These are phyloP conservation scores for Drosophila bocqueti DNA, from an alignment of 1,140 invertebrate species.

Conservation along the genomic window DNA sequence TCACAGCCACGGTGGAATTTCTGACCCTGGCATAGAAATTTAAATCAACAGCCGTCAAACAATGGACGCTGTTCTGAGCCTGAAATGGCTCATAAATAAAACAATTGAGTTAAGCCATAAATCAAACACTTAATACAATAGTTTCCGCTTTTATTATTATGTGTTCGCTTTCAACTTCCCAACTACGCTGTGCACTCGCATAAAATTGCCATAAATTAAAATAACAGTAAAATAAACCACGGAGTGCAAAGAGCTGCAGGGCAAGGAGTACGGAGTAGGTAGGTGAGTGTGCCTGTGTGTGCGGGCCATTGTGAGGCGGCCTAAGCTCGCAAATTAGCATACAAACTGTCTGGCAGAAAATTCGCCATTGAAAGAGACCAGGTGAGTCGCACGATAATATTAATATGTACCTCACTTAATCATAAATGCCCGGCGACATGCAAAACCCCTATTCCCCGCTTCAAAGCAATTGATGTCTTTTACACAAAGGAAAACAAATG, in stretches of 20 bases:
- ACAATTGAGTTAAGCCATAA: slow-evolving; percentile 81
- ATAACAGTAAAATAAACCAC: slow-evolving; percentile 80
- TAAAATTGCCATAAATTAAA: slow-evolving; percentile 82
- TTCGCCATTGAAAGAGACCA: slow-evolving; percentile 55
- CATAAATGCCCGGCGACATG: slow-evolving; percentile 79
- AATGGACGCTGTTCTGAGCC: slow-evolving; percentile 29
- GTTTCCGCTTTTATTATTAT: slow-evolving; percentile 84
- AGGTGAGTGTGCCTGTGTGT: slow-evolving; percentile 6
- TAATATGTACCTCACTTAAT: slow-evolving; percentile 77
- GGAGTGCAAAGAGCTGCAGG: slow-evolving; percentile 16
- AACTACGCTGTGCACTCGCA: slow-evolving; percentile 68
- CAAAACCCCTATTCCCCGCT: slow-evolving; percentile 30
- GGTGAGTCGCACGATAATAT: slow-evolving; percentile 76
- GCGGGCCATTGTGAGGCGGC: slow-evolving; percentile 40
- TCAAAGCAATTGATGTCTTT: slow-evolving; percentile 23
- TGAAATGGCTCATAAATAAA: slow-evolving; percentile 75
- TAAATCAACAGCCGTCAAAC: slow-evolving; percentile 21
- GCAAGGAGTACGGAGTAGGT: slow-evolving; percentile 22
- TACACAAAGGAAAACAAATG: slow-evolving; percentile 2
- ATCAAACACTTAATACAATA: slow-evolving; percentile 84
- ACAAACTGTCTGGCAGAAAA: slow-evolving; percentile 80
- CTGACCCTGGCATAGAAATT: slow-evolving; percentile 47
- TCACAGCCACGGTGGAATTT: neutral
- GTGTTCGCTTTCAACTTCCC: slow-evolving; percentile 64
- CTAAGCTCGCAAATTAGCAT: slow-evolving; percentile 77